These are phyloP conservation scores for Xyliphius kryptos DNA, from an alignment of 2,113 vertebrate species.

Conservation along the genomic window DNA sequence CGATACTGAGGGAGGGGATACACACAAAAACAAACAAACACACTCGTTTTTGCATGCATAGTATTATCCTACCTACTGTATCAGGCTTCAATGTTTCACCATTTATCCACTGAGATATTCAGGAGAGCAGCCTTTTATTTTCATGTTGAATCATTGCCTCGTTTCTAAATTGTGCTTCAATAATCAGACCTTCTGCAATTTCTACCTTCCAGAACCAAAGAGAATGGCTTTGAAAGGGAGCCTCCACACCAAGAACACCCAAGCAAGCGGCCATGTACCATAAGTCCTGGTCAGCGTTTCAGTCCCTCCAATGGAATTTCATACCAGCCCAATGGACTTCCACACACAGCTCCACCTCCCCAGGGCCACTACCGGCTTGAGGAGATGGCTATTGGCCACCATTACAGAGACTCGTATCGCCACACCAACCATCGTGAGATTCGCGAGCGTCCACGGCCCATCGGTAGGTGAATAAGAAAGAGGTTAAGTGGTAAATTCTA, in stretches of 20 bases:
- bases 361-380: conserved; percentile 97
- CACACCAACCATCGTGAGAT: conserved; percentile 96
- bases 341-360: conserved; percentile 91
- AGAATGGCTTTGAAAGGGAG: conserved; percentile 98
- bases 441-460: conserved; percentile 89
- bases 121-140: too few relatives aligned
- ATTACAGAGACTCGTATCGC: conserved; percentile 96
- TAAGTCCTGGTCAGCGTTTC: conserved; percentile 97
- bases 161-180: too few relatives aligned
- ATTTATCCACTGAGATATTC: too few relatives aligned
- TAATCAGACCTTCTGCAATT: too few relatives aligned
- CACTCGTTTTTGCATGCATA: too few relatives aligned
- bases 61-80: too few relatives aligned
- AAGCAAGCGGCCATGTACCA: conserved; percentile 96
- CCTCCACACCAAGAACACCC: conserved; percentile 93
- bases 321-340: conserved; percentile 96
- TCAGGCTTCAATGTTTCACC: too few relatives aligned
- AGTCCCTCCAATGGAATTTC: conserved; percentile 96
- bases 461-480: too few relatives aligned
- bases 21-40: too few relatives aligned
- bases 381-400: conserved; percentile 97
- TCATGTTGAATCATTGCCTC: too few relatives aligned
- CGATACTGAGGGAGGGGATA: too few relatives aligned
- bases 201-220: conserved; percentile 87
- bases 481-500: too few relatives aligned